Evolutionary conservation across 2,888 invertebrate genomes (phyloP), one percentile per base, ranked within the genome.

Genomic region (Crepidodera aurea): DNA sequence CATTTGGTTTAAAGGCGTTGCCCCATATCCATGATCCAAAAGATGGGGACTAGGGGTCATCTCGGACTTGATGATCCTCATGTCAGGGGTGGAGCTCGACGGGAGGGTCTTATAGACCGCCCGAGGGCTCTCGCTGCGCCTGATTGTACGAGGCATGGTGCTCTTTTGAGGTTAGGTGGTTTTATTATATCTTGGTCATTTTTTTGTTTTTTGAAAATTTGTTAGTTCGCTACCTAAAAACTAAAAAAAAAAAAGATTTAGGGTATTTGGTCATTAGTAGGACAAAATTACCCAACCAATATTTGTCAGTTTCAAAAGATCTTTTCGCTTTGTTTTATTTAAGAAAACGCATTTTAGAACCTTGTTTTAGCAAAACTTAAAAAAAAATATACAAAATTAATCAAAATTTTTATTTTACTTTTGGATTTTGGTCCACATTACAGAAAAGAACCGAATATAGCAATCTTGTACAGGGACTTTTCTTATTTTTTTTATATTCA

Each of bases 21-120:
- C 91, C 70, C 93, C 93, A 83, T 94, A 94, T 72, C 92, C 93
- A 79, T 94, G 93, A 81, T 94, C 93, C 73, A 92, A 85, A 74
- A 93, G 85, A 82, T 93, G 93, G 70, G 90, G 90, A 82, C 88
- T 90, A 16, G 86, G 84, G 13, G 85, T 84, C 74, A 86, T 83
- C 64, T 79, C 78, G 72, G 84, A 82, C 78, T 84, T 80, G 80
- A 78, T 70, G 58, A 75, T 71, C 27, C 71, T 83, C 81, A 85
- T 83, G 76, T 87, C 82, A 60, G 83, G 83, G 51, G 82, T 82
- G 56, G 80, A 71, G 60, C 72, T 75, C 65, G 75, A 73, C 61
- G 84, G 83, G 75, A 82, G 82, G 81, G 84, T 82, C 78, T 82
- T 44, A 32, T 81, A 84, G 84, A 81, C 80, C 84, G 69, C 75